A percentile compares a stretch with the other conserved stretches of the same genome.
Evolutionary conservation across 2,888 invertebrate genomes (phyloP).

Genomic region (Agrilus cyanescens): DNA sequence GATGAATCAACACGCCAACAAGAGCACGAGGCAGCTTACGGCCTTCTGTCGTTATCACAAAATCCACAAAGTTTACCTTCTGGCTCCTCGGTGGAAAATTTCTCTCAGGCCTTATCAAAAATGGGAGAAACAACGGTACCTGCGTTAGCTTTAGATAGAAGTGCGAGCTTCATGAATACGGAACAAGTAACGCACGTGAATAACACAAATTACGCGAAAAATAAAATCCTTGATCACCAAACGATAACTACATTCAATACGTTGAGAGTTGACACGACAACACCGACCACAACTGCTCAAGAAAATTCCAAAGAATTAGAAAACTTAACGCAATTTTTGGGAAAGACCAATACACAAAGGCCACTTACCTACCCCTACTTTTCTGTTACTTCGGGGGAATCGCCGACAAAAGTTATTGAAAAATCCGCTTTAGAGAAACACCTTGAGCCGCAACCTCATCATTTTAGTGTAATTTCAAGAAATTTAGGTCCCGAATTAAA

Average conservation of each 20-base stretch:
- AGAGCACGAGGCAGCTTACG: slow-evolving; percentile 78
- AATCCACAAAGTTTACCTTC: slow-evolving; percentile 25
- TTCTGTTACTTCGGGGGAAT: slow-evolving; percentile 10
- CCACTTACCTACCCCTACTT: slow-evolving; percentile 59
- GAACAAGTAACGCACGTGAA: slow-evolving; percentile 33
- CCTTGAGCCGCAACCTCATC: no score
- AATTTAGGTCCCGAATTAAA: neutral
- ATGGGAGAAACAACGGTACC: neutral
- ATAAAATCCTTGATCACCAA: slow-evolving; percentile 30
- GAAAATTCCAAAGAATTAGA: slow-evolving; percentile 17
- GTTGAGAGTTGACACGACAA: slow-evolving; percentile 14
- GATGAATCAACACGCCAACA: slow-evolving; percentile 59
- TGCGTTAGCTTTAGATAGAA: slow-evolving; percentile 4
- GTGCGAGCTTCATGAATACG: slow-evolving; percentile 25
- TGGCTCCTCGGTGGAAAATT: slow-evolving; percentile 8
- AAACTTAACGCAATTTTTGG: slow-evolving; percentile 25
- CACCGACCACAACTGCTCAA: slow-evolving; percentile 5
- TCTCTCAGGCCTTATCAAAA: neutral
- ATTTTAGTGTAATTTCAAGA: no score
- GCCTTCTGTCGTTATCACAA: slow-evolving; percentile 63
- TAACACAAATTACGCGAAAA: slow-evolving; percentile 33
- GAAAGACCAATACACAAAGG: slow-evolving; percentile 41
- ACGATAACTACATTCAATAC: slow-evolving; percentile 14
- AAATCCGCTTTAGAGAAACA: neutral
- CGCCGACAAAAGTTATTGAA: slow-evolving; percentile 1